Evolutionary conservation across 1,140 invertebrate genomes (phyloP).

Genomic region (Drosophila mojavensis): DNA sequence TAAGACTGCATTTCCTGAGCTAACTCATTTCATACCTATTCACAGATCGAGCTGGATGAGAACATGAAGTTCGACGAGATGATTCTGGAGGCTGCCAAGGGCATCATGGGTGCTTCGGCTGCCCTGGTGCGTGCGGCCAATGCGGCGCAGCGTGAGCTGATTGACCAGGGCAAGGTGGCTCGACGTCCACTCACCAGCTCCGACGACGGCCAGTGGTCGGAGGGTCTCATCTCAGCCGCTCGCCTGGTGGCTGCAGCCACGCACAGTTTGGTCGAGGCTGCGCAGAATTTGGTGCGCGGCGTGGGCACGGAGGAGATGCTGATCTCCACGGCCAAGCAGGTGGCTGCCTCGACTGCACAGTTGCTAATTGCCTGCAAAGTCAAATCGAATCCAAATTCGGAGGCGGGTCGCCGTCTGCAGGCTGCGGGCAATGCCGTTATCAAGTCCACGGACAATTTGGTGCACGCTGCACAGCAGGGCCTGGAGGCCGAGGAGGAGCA

Average conservation of each 20-base stretch:
- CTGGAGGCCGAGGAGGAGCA: slow-evolving; percentile 96
- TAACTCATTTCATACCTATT: background rate
- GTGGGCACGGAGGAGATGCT: slow-evolving; percentile 97
- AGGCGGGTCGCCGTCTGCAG: slow-evolving; percentile 96
- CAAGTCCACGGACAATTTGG: slow-evolving; percentile 98
- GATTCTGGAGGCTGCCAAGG: slow-evolving; percentile 99
- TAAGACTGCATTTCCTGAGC: background rate
- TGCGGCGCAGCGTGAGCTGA: slow-evolving; percentile 96
- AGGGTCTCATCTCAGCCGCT: slow-evolving; percentile 98
- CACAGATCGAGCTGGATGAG: slow-evolving; percentile 92
- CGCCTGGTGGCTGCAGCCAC: slow-evolving; percentile 98
- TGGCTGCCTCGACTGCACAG: slow-evolving; percentile 98
- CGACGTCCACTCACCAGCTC: slow-evolving; percentile 91
- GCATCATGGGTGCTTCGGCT: slow-evolving; percentile 98
- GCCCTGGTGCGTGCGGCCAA: slow-evolving; percentile 98
- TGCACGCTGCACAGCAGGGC: slow-evolving; percentile 96
- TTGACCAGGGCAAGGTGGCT: slow-evolving; percentile 93
- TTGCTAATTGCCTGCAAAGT: slow-evolving; percentile 98
- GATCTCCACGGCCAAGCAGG: slow-evolving; percentile 98
- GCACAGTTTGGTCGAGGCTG: slow-evolving; percentile 98
- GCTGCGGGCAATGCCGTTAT: slow-evolving; percentile 98
- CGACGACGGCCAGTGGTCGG: slow-evolving; percentile 99
- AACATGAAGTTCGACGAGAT: slow-evolving; percentile 99
- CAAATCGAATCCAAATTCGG: slow-evolving; percentile 97
- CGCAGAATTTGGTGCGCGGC: slow-evolving; percentile 98